Evolutionary conservation across 2,888 invertebrate genomes (phyloP), one percentile per base, ranked within the genome.

Genomic region (Drosophila histrio): DNA sequence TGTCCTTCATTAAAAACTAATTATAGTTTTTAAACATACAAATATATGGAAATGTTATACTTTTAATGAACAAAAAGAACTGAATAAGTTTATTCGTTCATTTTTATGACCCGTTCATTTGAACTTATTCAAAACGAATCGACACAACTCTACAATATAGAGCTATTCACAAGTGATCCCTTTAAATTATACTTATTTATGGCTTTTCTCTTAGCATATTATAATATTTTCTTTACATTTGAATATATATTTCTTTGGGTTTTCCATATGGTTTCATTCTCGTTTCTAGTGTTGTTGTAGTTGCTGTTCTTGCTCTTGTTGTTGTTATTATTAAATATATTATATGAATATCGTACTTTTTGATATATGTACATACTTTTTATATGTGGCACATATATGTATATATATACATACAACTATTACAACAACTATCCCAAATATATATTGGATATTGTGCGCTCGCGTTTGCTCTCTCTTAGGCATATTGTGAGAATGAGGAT

Each of bases 401-500:
- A 32, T 47, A 36, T 47, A 68, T 68, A 52, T 70, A 63, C 54
- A 72, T 81, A 61, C 53, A 66, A 65, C 47, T 72, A 59, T 63
- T 72, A 68, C 62, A 58, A 72, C 68, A 46, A 72, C 69, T 52
- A 73, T 64, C 54, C 47, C 70, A 73, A 72, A 74, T 69, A 67
- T 78, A 72, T 69, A 69, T 79, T 84, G 79, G 79, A 70, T 70
- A 74, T 77, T 87, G 77, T 79, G 80, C 72, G 87, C 80, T 77
- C 79, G 86, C 79, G 78, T 73, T 79, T 83, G 83, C 69, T 83
- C 80, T 72, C 87, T 89, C 89, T 87, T 91, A 91, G 91, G 91
- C 87, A 88, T 91, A 85, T 91, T 84, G 88, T 91, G 91, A 91
- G 82, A 87, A 90, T 91, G 91, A 91, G 85, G 91, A 91, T 91